Percentiles rank a stretch among this genome's conserved stretches.
Conservation (phyloP, 2,797 vertebrate genomes). For the Coilia nasus region DNA sequence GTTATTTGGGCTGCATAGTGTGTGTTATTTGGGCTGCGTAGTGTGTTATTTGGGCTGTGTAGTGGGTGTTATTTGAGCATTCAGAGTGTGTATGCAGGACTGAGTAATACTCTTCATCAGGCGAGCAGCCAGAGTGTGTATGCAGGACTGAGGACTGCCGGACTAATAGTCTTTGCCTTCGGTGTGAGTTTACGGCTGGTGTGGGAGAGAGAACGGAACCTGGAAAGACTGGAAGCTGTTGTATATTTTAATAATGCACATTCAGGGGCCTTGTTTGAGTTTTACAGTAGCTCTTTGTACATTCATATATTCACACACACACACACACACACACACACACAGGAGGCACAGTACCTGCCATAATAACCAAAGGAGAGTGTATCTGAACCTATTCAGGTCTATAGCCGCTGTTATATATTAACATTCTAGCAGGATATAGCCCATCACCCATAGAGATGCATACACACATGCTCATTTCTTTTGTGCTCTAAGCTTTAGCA, state of each 20-base stretch:
- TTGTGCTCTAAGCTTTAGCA: too few relatives aligned
- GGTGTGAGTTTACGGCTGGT: not conserved
- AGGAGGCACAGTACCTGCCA: not conserved
- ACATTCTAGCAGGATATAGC: too few relatives aligned
- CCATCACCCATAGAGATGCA: too few relatives aligned
- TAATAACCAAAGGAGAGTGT: not conserved
- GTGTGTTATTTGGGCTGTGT: too few relatives aligned
- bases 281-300: constrained; percentile 7
- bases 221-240: not conserved
- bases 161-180: not conserved
- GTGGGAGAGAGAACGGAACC: not conserved
- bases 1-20: too few relatives aligned
- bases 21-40: not conserved
- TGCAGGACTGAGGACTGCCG: not conserved
- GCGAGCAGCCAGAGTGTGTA: not conserved
- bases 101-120: not conserved
- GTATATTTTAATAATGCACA: not conserved
- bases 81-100: not conserved
- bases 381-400: not conserved
- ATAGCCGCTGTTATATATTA: too few relatives aligned
- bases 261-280: constrained; percentile 1
- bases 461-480: too few relatives aligned
- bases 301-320: not conserved
- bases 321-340: too few relatives aligned
- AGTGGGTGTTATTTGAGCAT: not conserved